Conservation (phyloP, 2,113 vertebrate genomes). For the Brachirus orientalis region DNA sequence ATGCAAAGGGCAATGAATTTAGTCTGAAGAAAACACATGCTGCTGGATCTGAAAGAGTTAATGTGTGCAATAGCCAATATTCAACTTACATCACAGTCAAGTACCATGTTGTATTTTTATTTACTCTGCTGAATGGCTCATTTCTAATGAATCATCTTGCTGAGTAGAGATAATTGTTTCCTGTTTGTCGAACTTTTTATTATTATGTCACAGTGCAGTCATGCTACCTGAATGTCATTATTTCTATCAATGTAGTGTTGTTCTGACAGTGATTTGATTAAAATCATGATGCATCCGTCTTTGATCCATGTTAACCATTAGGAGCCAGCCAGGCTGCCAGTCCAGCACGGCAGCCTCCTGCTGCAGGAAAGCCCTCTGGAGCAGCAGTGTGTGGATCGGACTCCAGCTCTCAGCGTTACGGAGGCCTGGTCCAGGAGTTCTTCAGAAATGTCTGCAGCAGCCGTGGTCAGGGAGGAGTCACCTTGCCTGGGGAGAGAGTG, state of each 20-base stretch:
- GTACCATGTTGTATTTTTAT: no score
- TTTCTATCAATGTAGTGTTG: neutral
- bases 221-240: neutral
- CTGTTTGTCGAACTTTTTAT: no score
- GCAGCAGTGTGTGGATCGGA: constrained; percentile 65
- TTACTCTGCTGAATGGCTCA: no score
- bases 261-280: neutral
- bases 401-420: constrained; percentile 84
- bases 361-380: constrained; percentile 78
- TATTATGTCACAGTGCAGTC: neutral
- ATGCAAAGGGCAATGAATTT: no score
- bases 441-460: constrained; percentile 88
- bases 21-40: no score
- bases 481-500: constrained; percentile 64
- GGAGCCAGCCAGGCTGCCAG: constrained; percentile 61
- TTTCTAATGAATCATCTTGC: no score
- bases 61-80: no score
- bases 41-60: no score
- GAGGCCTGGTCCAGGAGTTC: constrained; percentile 91
- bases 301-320: constrained; percentile 7
- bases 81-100: no score
- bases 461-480: constrained; percentile 52
- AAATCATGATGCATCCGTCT: neutral
- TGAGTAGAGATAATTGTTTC: no score
- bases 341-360: constrained; percentile 69